Conservation (phyloP, 2,113 vertebrate species). For the Mungos mungo region DNA sequence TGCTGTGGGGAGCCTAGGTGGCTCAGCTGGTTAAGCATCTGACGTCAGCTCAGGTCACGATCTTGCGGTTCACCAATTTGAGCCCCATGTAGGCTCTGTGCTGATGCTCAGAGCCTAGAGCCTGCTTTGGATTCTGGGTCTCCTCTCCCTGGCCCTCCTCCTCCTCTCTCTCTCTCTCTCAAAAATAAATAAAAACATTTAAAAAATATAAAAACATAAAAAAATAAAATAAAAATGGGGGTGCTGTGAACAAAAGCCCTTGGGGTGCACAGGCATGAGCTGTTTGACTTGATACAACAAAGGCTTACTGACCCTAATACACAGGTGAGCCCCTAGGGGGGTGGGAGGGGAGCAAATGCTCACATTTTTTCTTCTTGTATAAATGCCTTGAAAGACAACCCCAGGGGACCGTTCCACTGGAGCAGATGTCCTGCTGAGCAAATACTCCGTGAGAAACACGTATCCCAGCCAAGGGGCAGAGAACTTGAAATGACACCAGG, state of each 20-base stretch:
- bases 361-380: slow-evolving; percentile 25
- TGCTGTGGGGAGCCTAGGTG: too few species aligned
- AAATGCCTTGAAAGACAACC: not conserved
- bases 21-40: too few species aligned
- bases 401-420: not conserved
- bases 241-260: not conserved
- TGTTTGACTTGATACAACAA: not conserved
- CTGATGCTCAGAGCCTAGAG: too few species aligned
- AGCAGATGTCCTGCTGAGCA: not conserved
- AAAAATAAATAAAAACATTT: too few species aligned
- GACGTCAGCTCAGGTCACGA: too few species aligned
- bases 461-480: not conserved
- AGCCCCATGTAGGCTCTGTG: too few species aligned
- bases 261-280: not conserved
- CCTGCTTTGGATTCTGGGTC: too few species aligned
- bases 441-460: not conserved
- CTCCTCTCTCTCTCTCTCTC: too few species aligned
- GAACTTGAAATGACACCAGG: not conserved
- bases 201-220: too few species aligned
- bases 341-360: not conserved
- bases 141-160: too few species aligned
- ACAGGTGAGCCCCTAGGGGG: not conserved
- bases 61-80: too few species aligned
- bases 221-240: not conserved
- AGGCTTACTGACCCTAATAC: not conserved